A percentile compares a stretch with the other conserved stretches of the same genome.
These are phyloP conservation scores for Chlorops oryzae DNA, from an alignment of 1,140 invertebrate genomes.

Conservation along the genomic window DNA sequence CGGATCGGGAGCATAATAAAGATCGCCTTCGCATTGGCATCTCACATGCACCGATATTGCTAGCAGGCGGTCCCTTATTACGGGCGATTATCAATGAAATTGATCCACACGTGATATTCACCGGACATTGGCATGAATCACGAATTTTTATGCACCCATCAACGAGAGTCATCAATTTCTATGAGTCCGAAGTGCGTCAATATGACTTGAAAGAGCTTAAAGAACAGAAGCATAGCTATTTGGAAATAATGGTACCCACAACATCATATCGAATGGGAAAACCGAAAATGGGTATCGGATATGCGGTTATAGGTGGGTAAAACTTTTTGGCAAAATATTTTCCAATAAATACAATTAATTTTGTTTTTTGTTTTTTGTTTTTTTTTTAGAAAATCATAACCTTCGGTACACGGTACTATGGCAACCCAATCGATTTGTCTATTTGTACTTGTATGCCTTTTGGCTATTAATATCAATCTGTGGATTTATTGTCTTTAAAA, in stretches of 20 bases:
- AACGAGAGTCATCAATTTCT: conserved; percentile 35
- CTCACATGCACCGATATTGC: conserved; percentile 64
- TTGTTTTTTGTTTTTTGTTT: background rate
- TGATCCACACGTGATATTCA: conserved; percentile 72
- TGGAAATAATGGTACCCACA: conserved; percentile 86
- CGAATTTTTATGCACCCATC: conserved; percentile 41
- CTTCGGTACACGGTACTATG: conserved; percentile 40
- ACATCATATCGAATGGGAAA: conserved; percentile 94
- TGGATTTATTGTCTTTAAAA: conserved; percentile 33
- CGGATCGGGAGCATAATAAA: conserved; percentile 55
- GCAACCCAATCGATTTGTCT: conserved; percentile 39
- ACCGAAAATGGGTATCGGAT: conserved; percentile 74
- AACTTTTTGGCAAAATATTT: background rate
- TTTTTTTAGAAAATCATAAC: conserved; percentile 35
- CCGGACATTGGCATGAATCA: conserved; percentile 75
- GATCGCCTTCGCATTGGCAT: conserved; percentile 60
- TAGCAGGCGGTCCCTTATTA: conserved; percentile 57
- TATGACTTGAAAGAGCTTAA: conserved; percentile 45
- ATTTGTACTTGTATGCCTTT: conserved; percentile 34
- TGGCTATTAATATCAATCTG: conserved; percentile 37
- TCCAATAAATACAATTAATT: conserved; percentile 9
- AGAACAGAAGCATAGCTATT: conserved; percentile 51
- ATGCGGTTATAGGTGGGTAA: conserved; percentile 69
- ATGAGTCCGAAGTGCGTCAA: conserved; percentile 47
- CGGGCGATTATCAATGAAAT: conserved; percentile 52